A percentile compares a stretch with the other conserved stretches of the same genome.
Evolutionary conservation across 2,113 vertebrate species (phyloP).

Genomic region (Gadus chalcogrammus): DNA sequence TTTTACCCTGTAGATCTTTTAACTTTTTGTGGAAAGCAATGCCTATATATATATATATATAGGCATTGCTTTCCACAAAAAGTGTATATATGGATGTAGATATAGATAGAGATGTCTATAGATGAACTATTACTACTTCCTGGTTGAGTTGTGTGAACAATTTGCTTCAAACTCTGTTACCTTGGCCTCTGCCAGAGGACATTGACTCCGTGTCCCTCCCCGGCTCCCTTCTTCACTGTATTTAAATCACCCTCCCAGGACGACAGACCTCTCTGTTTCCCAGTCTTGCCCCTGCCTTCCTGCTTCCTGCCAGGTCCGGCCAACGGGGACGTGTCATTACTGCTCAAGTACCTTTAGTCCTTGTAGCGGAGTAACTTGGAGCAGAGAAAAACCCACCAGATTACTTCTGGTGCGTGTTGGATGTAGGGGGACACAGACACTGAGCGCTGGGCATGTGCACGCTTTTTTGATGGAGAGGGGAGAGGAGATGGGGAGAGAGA

Average conservation of each 20-base stretch:
- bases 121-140: too few relatives aligned
- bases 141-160: too few relatives aligned
- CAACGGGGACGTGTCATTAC: constrained; percentile 68
- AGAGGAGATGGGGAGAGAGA: constrained; percentile 28
- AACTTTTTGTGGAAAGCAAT: too few relatives aligned
- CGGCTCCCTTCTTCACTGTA: constrained; percentile 50
- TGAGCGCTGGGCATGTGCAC: neutral
- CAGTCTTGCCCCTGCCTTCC: constrained; percentile 54
- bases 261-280: constrained; percentile 46
- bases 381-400: constrained; percentile 57
- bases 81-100: too few relatives aligned
- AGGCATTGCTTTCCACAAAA: too few relatives aligned
- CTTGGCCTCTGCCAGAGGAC: constrained; percentile 28
- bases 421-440: constrained; percentile 44
- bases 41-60: too few relatives aligned
- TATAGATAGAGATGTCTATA: too few relatives aligned
- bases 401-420: constrained; percentile 43
- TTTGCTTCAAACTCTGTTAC: constrained; percentile 13
- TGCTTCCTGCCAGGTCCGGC: constrained; percentile 50
- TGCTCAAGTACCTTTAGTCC: constrained; percentile 62
- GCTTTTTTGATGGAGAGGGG: constrained; percentile 27
- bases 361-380: constrained; percentile 48
- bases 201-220: constrained; percentile 16
- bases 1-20: too few relatives aligned
- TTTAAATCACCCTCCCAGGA: constrained; percentile 62